Conservation (phyloP, 2,797 vertebrate genomes). For the Sebastes cheni region DNA sequence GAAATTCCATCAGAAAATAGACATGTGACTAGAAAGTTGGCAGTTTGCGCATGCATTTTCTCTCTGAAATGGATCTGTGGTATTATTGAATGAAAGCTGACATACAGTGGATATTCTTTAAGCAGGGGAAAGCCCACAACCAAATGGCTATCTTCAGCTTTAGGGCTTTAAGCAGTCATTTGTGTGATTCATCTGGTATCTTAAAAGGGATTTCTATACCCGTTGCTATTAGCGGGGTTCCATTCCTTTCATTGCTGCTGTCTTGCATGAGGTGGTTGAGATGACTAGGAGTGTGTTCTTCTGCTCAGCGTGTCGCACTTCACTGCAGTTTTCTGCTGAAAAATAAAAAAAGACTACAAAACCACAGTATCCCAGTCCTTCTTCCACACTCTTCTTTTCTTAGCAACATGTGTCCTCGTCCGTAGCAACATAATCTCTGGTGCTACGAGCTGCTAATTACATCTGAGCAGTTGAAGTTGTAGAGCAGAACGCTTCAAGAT, state of each 20-base stretch:
- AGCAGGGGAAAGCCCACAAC: neutral
- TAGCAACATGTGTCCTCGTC: conserved; percentile 27
- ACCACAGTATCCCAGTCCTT: neutral
- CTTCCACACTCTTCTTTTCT: neutral
- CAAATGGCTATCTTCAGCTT: neutral
- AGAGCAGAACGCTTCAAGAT: conserved; percentile 18
- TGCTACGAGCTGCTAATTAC: conserved; percentile 38
- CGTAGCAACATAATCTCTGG: conserved; percentile 24
- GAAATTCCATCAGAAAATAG: neutral
- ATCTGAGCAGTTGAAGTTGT: conserved; percentile 28
- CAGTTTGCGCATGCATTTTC: neutral
- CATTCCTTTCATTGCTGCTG: conserved; percentile 12
- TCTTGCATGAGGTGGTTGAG: conserved; percentile 31
- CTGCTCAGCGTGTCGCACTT: conserved; percentile 31
- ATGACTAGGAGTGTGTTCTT: conserved; percentile 7
- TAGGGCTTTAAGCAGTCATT: neutral
- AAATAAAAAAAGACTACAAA: conserved; percentile 1
- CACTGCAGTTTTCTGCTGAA: conserved; percentile 19
- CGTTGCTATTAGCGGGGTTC: neutral
- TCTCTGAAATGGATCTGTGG: neutral
- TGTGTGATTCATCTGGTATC: neutral
- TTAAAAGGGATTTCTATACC: neutral
- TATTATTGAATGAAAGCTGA: neutral
- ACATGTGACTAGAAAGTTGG: neutral
- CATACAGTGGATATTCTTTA: neutral